These are phyloP conservation scores for Liopterus haemorrhoidalis DNA, from an alignment of 2,888 invertebrate species.

Conservation along the genomic window DNA sequence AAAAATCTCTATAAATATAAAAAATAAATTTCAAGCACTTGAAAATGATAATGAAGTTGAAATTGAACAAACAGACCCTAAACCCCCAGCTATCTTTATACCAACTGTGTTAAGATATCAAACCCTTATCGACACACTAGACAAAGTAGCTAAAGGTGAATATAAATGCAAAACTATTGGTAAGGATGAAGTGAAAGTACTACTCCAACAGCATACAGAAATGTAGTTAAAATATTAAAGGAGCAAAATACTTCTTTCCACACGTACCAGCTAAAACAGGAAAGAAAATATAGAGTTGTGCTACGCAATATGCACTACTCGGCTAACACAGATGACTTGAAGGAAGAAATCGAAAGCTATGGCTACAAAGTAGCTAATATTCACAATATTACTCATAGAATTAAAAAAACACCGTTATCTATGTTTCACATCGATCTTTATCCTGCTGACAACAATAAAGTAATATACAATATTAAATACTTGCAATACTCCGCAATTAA, in stretches of 20 bases:
- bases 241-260: conserved; percentile 8
- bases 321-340: conserved; percentile 10
- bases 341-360: conserved; percentile 13
- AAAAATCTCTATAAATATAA: no score
- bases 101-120: no score
- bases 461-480: conserved; percentile 7
- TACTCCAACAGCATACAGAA: no score
- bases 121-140: no score
- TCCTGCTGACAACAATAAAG: conserved; percentile 7
- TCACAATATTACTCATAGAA: conserved; percentile 14
- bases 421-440: conserved; percentile 4
- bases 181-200: no score
- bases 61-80: no score
- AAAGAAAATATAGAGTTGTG: conserved; percentile 5
- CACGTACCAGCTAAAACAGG: conserved; percentile 11
- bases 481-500: conserved; percentile 3
- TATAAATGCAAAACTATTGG: no score
- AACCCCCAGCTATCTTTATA: no score
- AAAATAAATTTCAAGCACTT: no score
- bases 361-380: conserved; percentile 12
- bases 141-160: no score
- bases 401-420: conserved; percentile 8
- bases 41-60: no score
- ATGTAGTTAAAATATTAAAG: conserved; percentile 3
- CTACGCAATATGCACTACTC: conserved; percentile 12